A percentile compares a stretch with the other conserved stretches of the same genome.
These are phyloP conservation scores for Crocallis elinguaria DNA, from an alignment of 2,888 invertebrate species.

Conservation along the genomic window DNA sequence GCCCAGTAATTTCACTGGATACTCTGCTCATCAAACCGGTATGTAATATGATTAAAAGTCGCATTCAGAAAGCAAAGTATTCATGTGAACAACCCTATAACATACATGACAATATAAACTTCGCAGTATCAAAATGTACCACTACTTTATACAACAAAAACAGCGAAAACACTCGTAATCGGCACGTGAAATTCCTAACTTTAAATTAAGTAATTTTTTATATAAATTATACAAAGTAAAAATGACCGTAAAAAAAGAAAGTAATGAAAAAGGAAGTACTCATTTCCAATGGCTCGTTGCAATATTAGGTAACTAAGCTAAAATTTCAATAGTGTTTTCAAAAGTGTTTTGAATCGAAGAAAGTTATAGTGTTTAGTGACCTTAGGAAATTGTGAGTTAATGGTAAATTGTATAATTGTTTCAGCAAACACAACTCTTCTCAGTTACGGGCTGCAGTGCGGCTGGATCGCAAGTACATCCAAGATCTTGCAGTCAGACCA, in stretches of 20 bases:
- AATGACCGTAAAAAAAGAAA: conserved; percentile 13
- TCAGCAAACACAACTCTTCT: conserved; percentile 63
- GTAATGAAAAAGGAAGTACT: conserved; percentile 31
- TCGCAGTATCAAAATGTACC: not conserved
- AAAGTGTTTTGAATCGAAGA: not conserved
- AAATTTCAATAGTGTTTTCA: not conserved
- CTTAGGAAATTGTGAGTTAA: not conserved
- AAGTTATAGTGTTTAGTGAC: no score
- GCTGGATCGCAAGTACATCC: conserved; percentile 70
- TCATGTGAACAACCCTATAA: conserved; percentile 1
- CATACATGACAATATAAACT: conserved; percentile 8
- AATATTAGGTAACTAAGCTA: conserved; percentile 33
- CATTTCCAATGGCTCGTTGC: conserved; percentile 42
- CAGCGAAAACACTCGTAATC: not conserved
- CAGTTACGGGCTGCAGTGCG: conserved; percentile 62
- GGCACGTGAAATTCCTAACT: not conserved
- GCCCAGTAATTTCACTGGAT: no score
- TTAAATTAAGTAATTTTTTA: not conserved
- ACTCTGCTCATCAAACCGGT: no score
- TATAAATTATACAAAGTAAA: not conserved
- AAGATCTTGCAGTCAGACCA: conserved; percentile 54
- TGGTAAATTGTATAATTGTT: conserved; percentile 6
- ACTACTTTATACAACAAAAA: not conserved
- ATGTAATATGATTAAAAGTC: no score
- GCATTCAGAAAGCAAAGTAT: not conserved